phyloP scores from a whole-genome alignment of 1,140 invertebrate genomes.

The Leucophenga varia region DNA sequence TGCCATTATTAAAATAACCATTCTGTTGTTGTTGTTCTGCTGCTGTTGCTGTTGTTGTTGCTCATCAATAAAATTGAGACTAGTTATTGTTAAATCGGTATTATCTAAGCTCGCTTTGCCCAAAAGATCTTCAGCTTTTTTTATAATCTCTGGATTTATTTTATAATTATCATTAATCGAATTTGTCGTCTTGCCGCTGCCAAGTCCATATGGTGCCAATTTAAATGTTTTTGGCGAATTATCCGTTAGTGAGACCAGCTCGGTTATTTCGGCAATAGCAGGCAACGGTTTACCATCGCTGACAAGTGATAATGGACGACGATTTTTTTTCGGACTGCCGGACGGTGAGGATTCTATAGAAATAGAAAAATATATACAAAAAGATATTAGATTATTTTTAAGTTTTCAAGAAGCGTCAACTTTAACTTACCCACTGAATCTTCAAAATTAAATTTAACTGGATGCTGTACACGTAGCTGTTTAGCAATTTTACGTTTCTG shows the following conservation, averaged over 20 bases:
- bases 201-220: slow-evolving; percentile 36
- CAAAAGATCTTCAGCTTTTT: slow-evolving; percentile 51
- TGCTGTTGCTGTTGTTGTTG: slow-evolving; percentile 41
- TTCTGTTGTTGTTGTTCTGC: slow-evolving; percentile 30
- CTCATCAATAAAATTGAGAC: slow-evolving; percentile 64
- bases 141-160: slow-evolving; percentile 51
- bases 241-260: slow-evolving; percentile 58
- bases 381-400: background rate
- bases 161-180: slow-evolving; percentile 43
- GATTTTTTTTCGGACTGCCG: slow-evolving; percentile 60
- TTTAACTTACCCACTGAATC: slow-evolving; percentile 64
- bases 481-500: slow-evolving; percentile 68
- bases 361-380: background rate
- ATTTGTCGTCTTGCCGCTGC: slow-evolving; percentile 39
- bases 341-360: slow-evolving; percentile 61
- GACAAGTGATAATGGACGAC: slow-evolving; percentile 57
- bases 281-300: slow-evolving; percentile 60
- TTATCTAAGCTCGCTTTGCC: slow-evolving; percentile 59
- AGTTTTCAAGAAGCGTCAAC: background rate
- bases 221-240: slow-evolving; percentile 53
- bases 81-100: slow-evolving; percentile 63
- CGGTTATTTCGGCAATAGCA: slow-evolving; percentile 60
- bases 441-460: slow-evolving; percentile 69
- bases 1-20: slow-evolving; percentile 19
- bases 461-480: slow-evolving; percentile 46